Evolutionary conservation across 2,888 invertebrate species (phyloP), one percentile per base, ranked within the genome.

Genomic region (Drosophila formosana): DNA sequence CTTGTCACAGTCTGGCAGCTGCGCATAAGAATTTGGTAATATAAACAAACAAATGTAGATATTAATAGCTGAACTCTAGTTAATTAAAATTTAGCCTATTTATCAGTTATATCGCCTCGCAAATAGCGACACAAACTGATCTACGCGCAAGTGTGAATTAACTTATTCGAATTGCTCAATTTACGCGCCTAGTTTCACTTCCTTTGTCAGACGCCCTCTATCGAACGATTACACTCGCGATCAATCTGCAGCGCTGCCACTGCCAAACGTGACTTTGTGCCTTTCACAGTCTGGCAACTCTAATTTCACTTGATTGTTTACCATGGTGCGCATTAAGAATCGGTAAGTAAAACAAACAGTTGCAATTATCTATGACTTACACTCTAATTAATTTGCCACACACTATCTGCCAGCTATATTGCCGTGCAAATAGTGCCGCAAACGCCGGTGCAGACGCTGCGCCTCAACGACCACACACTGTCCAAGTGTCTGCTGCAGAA

Each of bases 301-400:
- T 13, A 3, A 8, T 3, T 3, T 7, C 13, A 41, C 28, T 18
- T 3, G 13, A 69, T 80, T 67, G 72, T 75, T 81, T 69, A 68
- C 87, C 78, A 95, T 95, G 95, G 95, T 95, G 50, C 94, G 95
- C 18, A 94, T 94, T 63, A 95, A 95, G 90, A 95, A 95, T 89
- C 94, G 95, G 95, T 95, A 90, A 80, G 61, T 56, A 43, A 56
- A 64, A 52, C 30, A 45, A 51, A 56, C 43, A 34, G 25, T 26
- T 39, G 3, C 2, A 18, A 9, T 50, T 26, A 46, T 30, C 49
- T 46, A 65, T 45, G 45, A 53, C 30, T 51, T 1, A 13, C 3
- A 43, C 0, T 23, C 50, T 7, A 43, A 11, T 25, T 50, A 45
- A 34, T 41, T 53, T n/a, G 7, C 11, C 4, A n/a, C 3, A 4